A percentile compares a stretch with the other conserved stretches of the same genome.
phyloP scores from a whole-genome alignment of 2,797 vertebrate species.

The Hippoglossus hippoglossus region DNA sequence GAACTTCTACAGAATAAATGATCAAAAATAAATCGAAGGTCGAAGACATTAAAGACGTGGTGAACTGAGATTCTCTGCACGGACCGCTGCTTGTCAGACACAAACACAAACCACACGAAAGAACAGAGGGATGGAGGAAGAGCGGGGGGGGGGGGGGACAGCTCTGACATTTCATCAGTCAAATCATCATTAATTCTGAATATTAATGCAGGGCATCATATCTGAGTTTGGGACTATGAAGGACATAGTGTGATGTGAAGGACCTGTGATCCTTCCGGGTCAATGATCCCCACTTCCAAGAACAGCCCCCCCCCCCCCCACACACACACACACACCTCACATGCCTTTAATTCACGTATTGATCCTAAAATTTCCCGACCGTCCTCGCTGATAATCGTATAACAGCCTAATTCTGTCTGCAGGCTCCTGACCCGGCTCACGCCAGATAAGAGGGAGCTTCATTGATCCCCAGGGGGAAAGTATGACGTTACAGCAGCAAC shows the following conservation, averaged over 20 bases:
- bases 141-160: not conserved
- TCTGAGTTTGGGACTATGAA: conserved; percentile 6
- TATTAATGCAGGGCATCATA: conserved; percentile 3
- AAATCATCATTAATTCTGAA: conserved; percentile 43
- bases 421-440: conserved; percentile 29
- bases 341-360: conserved; percentile 18
- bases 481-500: conserved; percentile 7
- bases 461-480: conserved; percentile 34
- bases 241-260: conserved; percentile 12
- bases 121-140: not conserved
- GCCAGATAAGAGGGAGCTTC: conserved; percentile 35
- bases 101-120: no score
- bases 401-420: conserved; percentile 16
- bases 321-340: not conserved
- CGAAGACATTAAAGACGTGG: not conserved
- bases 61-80: not conserved
- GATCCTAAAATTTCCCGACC: conserved; percentile 12
- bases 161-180: conserved; percentile 53
- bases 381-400: conserved; percentile 32
- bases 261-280: conserved; percentile 2
- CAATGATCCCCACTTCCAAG: not conserved
- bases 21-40: not conserved
- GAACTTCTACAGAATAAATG: no score
- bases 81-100: not conserved
- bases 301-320: conserved; percentile 1